Evolutionary conservation across 2,888 invertebrate species (phyloP), one percentile per base, ranked within the genome.

Genomic region (Cecidostiba fungosa): DNA sequence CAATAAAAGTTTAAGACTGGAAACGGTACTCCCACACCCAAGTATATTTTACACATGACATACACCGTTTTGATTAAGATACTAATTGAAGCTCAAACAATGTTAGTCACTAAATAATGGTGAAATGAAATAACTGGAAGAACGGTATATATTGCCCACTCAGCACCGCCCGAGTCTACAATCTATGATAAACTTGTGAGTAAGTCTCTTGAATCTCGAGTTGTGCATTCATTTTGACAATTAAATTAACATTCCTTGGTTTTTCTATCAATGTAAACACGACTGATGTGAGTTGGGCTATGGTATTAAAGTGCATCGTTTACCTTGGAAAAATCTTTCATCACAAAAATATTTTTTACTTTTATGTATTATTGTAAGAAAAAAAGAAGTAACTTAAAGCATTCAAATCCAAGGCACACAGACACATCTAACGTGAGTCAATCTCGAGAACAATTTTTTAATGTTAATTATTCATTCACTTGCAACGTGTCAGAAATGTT

Each of bases 1-100:
- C 62, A 50, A 81, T 85, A 85, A 87, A 77, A 86, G 89, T 86
- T 89, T 87, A 77, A 88, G 87, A 89, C 88, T 89, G 85, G 88
- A 88, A 89, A 91, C 90, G 90, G 90, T 92, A 92, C 91, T 91
- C 92, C 91, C 92, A 91, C 92, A 93, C 92, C 92, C 92, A 93
- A 92, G 92, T 92, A 92, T 93, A 93, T 92, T 91, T 93, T 93
- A 93, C 93, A 93, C 93, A 93, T 93, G 93, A 93, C 93, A 93
- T 93, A 93, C 91, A 93, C 92, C 92, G 92, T 91, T 92, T 92
- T 91, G 87, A 92, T 93, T 90, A 93, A 93, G 91, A 91, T 93
- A 93, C 93, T 93, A 93, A 92, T 92, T 92, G 91, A 93, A 93
- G 93, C 93, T 93, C 92, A 93, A 93, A 93, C 93, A 92, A 93